Base-by-base conservation (phyloP, 2,113 vertebrate genomes). In the Prunella fulvescens region DNA sequence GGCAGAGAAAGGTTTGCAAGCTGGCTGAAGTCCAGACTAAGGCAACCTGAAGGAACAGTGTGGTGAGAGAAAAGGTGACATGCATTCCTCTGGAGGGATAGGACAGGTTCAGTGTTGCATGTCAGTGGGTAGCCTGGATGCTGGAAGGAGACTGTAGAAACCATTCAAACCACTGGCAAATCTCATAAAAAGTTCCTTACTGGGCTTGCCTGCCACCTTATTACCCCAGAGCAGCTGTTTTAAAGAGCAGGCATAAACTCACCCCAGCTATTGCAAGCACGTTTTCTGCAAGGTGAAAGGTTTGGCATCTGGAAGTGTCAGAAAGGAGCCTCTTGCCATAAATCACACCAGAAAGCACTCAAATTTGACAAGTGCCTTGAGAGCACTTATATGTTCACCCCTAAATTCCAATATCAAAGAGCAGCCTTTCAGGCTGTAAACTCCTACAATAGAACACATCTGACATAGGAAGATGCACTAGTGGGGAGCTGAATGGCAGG, bases 241-340 rank as follows among this genome's bases (percentile, higher is more conserved):
- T 57, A 80, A 79, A 85, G 65, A 70, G 35, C 37, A 69, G 73
- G 86, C 70, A 94, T 73, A 89, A 86, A 81, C 42, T 94, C 81
- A 72, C 48, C 45, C 45, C 18, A 14, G 80, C 74, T 95, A 77
- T 92, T 92, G 91, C 84, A 93, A 92, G 77, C 94, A 95, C 22
- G 14, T 93, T 96, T 96, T 93, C 83, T 92, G 62, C 67, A 92
- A 90, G 90, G 92, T 96, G 97, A 97, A 93, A 97, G 51, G 84
- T 97, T 96, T 96, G 97, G 97, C 98, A 97, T 98, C 96, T 98
- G 97, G 96, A 97, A 94, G 95, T 98, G 98, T 98, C 98, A 98
- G 96, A 96, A 97, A 96, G 64, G 70, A 97, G 62, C 65, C 95
- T 95, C 96, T 96, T 92, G 95, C 95, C 95, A 98, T 98, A 98